Evolutionary conservation across 2,888 invertebrate genomes (phyloP).

Genomic region (Conops quadrifasciatus): DNA sequence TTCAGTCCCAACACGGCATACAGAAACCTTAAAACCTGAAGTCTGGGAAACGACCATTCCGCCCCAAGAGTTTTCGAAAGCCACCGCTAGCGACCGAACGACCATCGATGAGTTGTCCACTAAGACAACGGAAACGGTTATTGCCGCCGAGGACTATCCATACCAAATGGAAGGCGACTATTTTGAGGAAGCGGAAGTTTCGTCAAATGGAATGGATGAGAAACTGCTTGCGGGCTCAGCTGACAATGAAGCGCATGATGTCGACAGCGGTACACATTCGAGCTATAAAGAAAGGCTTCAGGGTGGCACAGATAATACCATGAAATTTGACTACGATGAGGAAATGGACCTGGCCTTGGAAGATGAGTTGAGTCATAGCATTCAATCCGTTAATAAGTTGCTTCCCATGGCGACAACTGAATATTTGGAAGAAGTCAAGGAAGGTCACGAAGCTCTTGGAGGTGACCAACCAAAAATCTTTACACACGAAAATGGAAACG

Average conservation of each 20-base stretch:
- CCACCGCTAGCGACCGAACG: not conserved
- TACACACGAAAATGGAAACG: too few species aligned
- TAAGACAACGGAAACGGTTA: constrained; percentile 42
- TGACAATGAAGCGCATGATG: constrained; percentile 22
- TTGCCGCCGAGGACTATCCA: constrained; percentile 57
- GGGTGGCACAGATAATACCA: constrained; percentile 50
- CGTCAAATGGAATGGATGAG: constrained; percentile 3
- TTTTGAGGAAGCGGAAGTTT: constrained; percentile 46
- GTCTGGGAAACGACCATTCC: not conserved
- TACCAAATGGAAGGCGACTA: constrained; percentile 61
- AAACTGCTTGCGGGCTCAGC: not conserved
- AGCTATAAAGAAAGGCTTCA: constrained; percentile 15
- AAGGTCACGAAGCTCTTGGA: not conserved
- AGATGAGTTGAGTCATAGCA: constrained; percentile 38
- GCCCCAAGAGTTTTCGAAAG: not conserved
- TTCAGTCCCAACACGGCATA: constrained; percentile 48
- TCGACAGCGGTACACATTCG: constrained; percentile 24
- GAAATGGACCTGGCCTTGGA: constrained; percentile 41
- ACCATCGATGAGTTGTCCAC: constrained; percentile 41
- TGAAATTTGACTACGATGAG: constrained; percentile 58
- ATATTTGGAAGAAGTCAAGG: constrained; percentile 16
- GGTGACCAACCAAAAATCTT: too few species aligned
- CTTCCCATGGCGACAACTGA: not conserved
- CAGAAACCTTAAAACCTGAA: constrained; percentile 44
- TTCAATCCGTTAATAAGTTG: not conserved